Base-by-base conservation (phyloP, 2,888 invertebrate genomes). In the Eristalinus aeneus region DNA sequence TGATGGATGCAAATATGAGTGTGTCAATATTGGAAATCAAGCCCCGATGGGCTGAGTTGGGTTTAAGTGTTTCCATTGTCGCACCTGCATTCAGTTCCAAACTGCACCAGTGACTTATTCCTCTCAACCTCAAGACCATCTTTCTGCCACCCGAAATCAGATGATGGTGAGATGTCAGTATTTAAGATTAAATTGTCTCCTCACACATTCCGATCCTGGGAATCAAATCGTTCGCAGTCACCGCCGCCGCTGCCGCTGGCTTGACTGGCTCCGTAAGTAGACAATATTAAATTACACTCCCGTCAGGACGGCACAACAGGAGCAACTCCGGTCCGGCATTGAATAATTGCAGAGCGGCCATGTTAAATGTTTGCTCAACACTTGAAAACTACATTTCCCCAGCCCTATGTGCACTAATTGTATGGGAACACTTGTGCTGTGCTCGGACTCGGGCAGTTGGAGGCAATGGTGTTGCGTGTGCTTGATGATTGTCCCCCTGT, bases 361-460 rank as follows among this genome's bases (percentile, higher is more conserved):
- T 83, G 83, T 83, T 83, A 79, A 87, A 87, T 87, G 87, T 87
- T 87, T 87, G 87, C 87, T 78, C 78, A 87, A 83, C 87, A 83
- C 87, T 87, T 68, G 63, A 83, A 81, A 83, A 82, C 82, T 86
- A 82, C 77, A 78, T 78, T 82, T 73, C 77, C 74, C 77, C 54
- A 82, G 67, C 80, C 54, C 56, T 68, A 20, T 11, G 67, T 39
- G 67, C 74, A 82, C 82, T 86, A 82, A 82, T 86, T 82, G 77
- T 86, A 76, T 85, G 76, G 77, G 46, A 86, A 54, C 74, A 86
- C 77, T 82, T 78, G 71, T 61, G 67, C 54, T 54, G 11, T 32
- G n/a, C 31, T 58, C 31, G 20, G 2, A 27, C 27, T 27, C n/a
- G n/a, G 27, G 27, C 27, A 27, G n/a, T n/a, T n/a, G n/a, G n/a